Evolutionary conservation across 2,113 vertebrate genomes (phyloP).

Genomic region (Antennarius striatus): DNA sequence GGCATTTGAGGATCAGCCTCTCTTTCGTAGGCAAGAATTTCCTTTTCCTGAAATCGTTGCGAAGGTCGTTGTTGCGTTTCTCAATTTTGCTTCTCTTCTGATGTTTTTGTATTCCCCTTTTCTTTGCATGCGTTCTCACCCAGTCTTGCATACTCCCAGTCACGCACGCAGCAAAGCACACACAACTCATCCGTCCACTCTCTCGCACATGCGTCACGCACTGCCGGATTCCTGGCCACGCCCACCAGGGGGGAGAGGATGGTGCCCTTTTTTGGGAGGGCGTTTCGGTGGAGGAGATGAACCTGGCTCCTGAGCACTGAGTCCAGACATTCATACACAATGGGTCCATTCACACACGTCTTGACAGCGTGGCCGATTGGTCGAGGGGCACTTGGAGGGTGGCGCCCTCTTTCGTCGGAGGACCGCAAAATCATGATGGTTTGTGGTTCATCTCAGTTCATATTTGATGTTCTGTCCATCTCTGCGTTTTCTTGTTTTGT

Average conservation of each 20-base stretch:
- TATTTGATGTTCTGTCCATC: constrained; percentile 62
- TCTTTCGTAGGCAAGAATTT: constrained; percentile 87
- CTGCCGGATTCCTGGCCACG: constrained; percentile 83
- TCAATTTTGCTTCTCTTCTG: constrained; percentile 71
- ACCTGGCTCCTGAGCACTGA: constrained; percentile 87
- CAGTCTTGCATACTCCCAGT: constrained; percentile 78
- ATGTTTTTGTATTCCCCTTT: constrained; percentile 61
- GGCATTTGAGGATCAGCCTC: constrained; percentile 85
- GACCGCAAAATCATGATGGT: constrained; percentile 86
- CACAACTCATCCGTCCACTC: constrained; percentile 82
- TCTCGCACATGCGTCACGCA: constrained; percentile 87
- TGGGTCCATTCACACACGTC: constrained; percentile 90
- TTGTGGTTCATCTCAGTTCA: constrained; percentile 79
- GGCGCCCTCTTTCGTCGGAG: constrained; percentile 84
- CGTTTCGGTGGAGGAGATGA: constrained; percentile 84
- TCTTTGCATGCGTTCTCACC: constrained; percentile 90
- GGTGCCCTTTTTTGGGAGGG: constrained; percentile 76
- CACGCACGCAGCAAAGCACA: constrained; percentile 82
- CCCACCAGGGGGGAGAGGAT: constrained; percentile 67
- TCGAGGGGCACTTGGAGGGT: constrained; percentile 76
- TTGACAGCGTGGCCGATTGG: constrained; percentile 88
- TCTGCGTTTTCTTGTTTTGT: constrained; percentile 58
- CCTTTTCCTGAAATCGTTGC: constrained; percentile 64
- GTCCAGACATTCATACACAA: constrained; percentile 92
- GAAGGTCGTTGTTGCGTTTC: constrained; percentile 59